A percentile compares a stretch with the other conserved stretches of the same genome.
Conservation (phyloP, 2,888 invertebrate species). For the Eilema depressum region DNA sequence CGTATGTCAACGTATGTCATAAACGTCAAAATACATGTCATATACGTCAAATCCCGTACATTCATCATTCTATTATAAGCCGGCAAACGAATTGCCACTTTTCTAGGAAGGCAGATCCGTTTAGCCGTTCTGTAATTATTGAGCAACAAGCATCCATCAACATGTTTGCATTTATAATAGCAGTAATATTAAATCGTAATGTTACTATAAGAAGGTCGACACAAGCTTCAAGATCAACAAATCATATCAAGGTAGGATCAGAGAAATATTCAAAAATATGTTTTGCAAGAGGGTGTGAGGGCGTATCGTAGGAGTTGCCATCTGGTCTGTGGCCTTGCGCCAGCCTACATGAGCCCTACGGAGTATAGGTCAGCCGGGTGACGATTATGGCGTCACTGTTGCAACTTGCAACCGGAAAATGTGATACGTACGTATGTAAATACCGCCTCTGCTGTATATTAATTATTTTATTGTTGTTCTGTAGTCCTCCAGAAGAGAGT, state of each 20-base stretch:
- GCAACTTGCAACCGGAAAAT: conserved; percentile 40
- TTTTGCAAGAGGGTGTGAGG: conserved; percentile 61
- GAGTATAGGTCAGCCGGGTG: conserved; percentile 57
- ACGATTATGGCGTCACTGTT: conserved; percentile 38
- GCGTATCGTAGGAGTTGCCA: conserved; percentile 71
- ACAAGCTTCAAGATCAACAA: conserved; percentile 21
- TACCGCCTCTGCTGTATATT: conserved; percentile 27
- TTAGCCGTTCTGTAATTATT: background rate
- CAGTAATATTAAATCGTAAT: background rate
- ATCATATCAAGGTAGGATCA: conserved; percentile 35
- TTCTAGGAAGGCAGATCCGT: too few relatives aligned
- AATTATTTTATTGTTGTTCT: conserved; percentile 12
- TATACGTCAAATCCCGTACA: too few relatives aligned
- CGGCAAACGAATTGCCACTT: too few relatives aligned
- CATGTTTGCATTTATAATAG: too few relatives aligned
- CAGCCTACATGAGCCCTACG: conserved; percentile 62
- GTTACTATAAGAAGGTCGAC: background rate
- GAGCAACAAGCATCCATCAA: background rate
- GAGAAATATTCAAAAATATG: conserved; percentile 43
- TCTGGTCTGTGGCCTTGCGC: conserved; percentile 70
- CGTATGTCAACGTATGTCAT: too few relatives aligned
- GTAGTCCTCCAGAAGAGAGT: background rate
- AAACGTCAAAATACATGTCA: too few relatives aligned
- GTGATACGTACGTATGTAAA: conserved; percentile 46
- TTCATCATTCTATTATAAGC: too few relatives aligned